Percentiles rank a stretch among this genome's conserved stretches.
Evolutionary conservation across 2,888 invertebrate species (phyloP).

Genomic region (Spilarctia lutea): DNA sequence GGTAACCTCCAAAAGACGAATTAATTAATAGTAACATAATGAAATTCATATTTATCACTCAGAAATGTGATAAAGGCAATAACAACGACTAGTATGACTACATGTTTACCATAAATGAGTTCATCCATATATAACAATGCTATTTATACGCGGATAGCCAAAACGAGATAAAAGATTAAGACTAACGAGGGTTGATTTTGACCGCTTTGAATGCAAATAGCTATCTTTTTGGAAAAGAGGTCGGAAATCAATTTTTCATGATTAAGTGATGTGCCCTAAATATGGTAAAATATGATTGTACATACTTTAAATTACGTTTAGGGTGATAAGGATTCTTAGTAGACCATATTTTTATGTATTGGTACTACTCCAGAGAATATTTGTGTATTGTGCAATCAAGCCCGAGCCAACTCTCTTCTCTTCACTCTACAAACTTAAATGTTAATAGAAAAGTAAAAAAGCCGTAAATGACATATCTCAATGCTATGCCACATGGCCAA

Average conservation of each 20-base stretch:
- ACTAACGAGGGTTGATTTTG: neutral
- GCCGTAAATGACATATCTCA: too few species aligned
- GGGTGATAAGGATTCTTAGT: neutral
- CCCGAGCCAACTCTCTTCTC: too few species aligned
- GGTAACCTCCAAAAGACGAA: neutral
- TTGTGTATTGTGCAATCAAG: neutral
- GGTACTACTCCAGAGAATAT: neutral
- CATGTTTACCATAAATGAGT: slow-evolving; percentile 11
- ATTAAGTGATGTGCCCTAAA: neutral
- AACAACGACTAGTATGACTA: slow-evolving; percentile 6
- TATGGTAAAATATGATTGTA: neutral
- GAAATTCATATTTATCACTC: slow-evolving; percentile 6
- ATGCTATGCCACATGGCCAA: too few species aligned
- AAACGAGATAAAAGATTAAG: slow-evolving; percentile 2
- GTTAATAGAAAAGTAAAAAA: too few species aligned
- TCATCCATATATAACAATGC: slow-evolving; percentile 1
- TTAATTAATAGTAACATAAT: neutral
- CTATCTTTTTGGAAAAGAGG: neutral
- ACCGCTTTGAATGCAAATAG: neutral
- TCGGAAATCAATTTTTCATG: neutral
- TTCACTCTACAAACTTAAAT: too few species aligned
- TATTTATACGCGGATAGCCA: neutral
- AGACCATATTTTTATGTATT: neutral
- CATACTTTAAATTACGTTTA: neutral
- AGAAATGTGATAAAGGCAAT: slow-evolving; percentile 8